phyloP scores from a whole-genome alignment of 2,797 vertebrate genomes.

The Microcaecilia unicolor region DNA sequence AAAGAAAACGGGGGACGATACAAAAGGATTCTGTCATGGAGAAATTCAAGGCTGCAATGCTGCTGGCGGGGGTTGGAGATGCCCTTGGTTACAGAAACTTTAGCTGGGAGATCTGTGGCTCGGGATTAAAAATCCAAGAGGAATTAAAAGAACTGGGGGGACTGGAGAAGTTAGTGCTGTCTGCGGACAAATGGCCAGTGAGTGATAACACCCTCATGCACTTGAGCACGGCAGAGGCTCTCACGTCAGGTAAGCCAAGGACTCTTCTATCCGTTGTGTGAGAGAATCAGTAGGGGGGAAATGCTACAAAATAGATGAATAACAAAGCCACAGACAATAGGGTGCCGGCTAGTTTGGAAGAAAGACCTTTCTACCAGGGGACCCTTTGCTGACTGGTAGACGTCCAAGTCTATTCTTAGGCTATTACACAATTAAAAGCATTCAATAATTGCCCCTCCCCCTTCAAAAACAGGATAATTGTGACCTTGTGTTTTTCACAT shows the following conservation, averaged over 20 bases:
- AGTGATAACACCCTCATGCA: constrained; percentile 87
- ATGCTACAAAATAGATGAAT: no score
- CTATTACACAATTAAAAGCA: no score
- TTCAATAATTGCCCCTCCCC: no score
- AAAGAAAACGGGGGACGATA: not conserved
- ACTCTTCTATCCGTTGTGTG: not conserved
- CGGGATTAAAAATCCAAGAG: constrained; percentile 72
- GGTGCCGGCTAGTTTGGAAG: no score
- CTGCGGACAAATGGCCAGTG: constrained; percentile 80
- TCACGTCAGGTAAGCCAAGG: constrained; percentile 74
- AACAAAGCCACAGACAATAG: no score
- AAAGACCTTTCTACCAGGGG: no score
- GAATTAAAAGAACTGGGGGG: constrained; percentile 73
- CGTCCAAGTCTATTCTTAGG: no score
- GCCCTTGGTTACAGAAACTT: constrained; percentile 79
- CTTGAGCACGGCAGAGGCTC: constrained; percentile 83
- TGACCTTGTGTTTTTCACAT: no score
- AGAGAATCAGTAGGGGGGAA: no score
- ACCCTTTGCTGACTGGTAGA: no score
- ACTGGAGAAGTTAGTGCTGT: constrained; percentile 66
- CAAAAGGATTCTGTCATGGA: constrained; percentile 62
- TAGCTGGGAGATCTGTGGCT: constrained; percentile 59
- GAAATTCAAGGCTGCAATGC: constrained; percentile 83
- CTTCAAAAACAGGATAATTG: no score
- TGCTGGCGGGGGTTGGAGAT: constrained; percentile 79